Conservation (phyloP, 2,113 vertebrate species). For the Nothoprocta perdicaria region DNA sequence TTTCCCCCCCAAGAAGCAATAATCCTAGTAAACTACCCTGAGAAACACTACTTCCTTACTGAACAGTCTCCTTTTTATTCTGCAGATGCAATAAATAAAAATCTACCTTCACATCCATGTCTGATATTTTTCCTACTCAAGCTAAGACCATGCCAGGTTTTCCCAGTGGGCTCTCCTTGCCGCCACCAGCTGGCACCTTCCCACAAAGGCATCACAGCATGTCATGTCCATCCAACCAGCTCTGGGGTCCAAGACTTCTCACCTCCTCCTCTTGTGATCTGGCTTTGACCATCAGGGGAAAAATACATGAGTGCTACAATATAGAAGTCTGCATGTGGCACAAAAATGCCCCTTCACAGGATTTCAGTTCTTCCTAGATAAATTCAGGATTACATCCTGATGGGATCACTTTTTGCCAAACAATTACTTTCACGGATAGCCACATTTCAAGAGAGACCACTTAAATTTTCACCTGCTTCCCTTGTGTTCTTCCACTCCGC, state of each 20-base stretch:
- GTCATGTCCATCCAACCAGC: background rate
- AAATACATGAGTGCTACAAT: accelerated
- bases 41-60: background rate
- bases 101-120: background rate
- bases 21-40: background rate
- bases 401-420: background rate
- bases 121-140: background rate
- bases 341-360: background rate
- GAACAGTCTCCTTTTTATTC: background rate
- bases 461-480: background rate
- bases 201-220: background rate
- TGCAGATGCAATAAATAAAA: background rate
- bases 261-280: background rate
- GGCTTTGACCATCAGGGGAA: background rate
- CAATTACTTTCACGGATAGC: background rate
- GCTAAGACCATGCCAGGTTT: background rate
- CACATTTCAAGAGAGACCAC: background rate
- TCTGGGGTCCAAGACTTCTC: background rate
- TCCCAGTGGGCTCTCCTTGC: background rate
- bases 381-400: background rate
- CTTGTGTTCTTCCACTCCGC: background rate
- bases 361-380: background rate
- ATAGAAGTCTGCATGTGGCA: background rate
- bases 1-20: background rate
- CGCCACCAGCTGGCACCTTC: background rate